Base-by-base conservation (phyloP, 1,140 invertebrate species). In the Ctenoplectra terminalis region DNA sequence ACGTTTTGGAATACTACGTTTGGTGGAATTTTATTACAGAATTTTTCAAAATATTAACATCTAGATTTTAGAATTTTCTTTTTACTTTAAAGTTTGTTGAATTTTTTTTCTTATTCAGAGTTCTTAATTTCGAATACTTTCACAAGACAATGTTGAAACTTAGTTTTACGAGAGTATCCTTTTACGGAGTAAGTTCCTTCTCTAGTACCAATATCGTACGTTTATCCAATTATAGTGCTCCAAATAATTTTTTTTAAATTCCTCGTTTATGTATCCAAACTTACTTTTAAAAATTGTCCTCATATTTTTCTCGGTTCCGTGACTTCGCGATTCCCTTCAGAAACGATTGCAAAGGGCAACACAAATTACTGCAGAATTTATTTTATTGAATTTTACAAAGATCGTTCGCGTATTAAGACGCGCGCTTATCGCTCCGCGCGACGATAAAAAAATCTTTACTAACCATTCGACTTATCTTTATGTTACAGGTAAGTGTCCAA, bases 401-500 rank as follows among this genome's bases (percentile, higher is more conserved):
- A 54, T 37, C 7, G 11, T n/a, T n/a, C 23, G 37, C 11, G 20
- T 8, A 26, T 26, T 5, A 26, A 56, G 13, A 23, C 20, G 31
- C 23, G 31, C 34, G 17, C 13, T 48, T 2, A 15, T 61, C 26
- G 2, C 17, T 20, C 20, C 9, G 15, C 52, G 29, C 20, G 3
- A 13, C 26, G 29, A 46, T 13, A 6, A 43, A 64, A 46, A n/a
- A 46, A n/a, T 50, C 6, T 37, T 40, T 61, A 83, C 56, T 83
- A 83, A 89, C 61, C 75, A 61, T 15, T 29, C 34, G 37, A 11
- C 11, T 76, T 48, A 83, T 85, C 74, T 71, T 69, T 90, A 73
- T 89, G 90, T 90, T 90, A 81, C 86, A 90, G 89, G 89, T 90
- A 61, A 87, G 87, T 72, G 64, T 75, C 46, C 63, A 63, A 43